Base-by-base conservation (phyloP, 2,888 invertebrate genomes). In the Cerceris rybyensis region DNA sequence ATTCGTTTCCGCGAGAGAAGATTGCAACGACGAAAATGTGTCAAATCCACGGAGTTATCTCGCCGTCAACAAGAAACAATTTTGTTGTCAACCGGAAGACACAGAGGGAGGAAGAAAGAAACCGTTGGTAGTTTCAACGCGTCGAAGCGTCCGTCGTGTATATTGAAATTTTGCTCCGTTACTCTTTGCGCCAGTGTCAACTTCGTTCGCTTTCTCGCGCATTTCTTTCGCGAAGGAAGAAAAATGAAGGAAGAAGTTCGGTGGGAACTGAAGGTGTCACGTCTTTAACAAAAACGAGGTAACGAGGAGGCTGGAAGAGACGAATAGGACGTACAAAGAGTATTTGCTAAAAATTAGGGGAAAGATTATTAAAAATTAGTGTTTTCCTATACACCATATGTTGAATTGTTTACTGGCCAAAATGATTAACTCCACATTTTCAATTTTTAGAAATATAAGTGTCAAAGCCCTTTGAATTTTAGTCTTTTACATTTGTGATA, bases 121-220 rank as follows among this genome's bases (percentile, higher is more conserved):
- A 11, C 64, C 57, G 57, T 70, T 82, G 70, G 68, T 72, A 72
- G 68, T 70, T 71, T 70, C 57, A 70, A 70, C 64, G 74, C 46
- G 68, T 75, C 65, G 59, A 49, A 70, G 60, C 63, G 63, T 49
- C 43, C 67, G 70, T 71, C 70, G 42, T 43, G 65, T 73, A 73
- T 70, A 73, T 75, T 81, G 74, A 81, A 78, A 81, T 82, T 71
- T 61, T 76, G 50, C 63, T 70, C 60, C 66, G 73, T 64, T 50
- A 14, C 42, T 57, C 50, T 55, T 59, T 59, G 14, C 55, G 50
- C 50, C 28, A 28, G 63, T 68, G 69, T 72, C 70, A 70, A 67
- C 54, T 57, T 63, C 57, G 59, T 70, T 64, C 59, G 54, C 81
- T 49, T 70, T 59, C 61, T 73, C 63, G 55, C 64, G 57, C 66